A percentile compares a stretch with the other conserved stretches of the same genome.
Conservation (phyloP, 2,797 vertebrate genomes). For the Lepidocolaptes lacrymiger region DNA sequence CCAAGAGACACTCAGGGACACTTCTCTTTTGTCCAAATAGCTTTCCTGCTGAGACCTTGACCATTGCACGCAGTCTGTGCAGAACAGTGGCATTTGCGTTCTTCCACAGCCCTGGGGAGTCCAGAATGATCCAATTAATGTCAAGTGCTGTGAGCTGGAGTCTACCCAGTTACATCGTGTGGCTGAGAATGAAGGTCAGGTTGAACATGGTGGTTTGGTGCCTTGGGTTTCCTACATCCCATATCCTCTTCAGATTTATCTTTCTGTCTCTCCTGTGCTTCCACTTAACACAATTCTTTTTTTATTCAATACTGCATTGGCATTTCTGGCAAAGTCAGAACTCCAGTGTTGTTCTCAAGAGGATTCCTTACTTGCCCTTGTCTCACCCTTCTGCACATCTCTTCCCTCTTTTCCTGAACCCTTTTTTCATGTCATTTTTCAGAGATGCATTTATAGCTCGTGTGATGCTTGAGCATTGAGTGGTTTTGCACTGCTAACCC, state of each 20-base stretch:
- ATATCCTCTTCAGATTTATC: background rate
- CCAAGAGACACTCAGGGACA: background rate
- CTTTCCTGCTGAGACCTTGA: background rate
- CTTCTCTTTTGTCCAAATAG: background rate
- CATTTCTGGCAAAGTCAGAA: background rate
- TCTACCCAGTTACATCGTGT: background rate
- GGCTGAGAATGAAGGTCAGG: accelerated
- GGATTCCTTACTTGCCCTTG: background rate
- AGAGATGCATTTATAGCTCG: background rate
- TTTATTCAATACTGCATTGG: background rate
- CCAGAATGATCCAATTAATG: background rate
- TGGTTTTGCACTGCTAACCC: background rate
- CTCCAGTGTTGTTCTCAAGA: background rate
- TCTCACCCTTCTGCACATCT: background rate
- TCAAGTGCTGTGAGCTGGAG: background rate
- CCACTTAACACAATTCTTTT: background rate
- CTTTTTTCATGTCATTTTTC: background rate
- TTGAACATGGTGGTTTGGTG: background rate
- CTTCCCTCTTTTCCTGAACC: background rate
- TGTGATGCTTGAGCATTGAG: background rate
- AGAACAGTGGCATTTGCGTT: background rate
- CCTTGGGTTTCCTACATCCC: background rate
- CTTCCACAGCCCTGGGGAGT: background rate
- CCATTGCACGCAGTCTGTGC: background rate
- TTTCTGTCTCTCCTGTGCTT: background rate